These are phyloP conservation scores for Fregata magnificens DNA, from an alignment of 2,113 vertebrate species.

Conservation along the genomic window DNA sequence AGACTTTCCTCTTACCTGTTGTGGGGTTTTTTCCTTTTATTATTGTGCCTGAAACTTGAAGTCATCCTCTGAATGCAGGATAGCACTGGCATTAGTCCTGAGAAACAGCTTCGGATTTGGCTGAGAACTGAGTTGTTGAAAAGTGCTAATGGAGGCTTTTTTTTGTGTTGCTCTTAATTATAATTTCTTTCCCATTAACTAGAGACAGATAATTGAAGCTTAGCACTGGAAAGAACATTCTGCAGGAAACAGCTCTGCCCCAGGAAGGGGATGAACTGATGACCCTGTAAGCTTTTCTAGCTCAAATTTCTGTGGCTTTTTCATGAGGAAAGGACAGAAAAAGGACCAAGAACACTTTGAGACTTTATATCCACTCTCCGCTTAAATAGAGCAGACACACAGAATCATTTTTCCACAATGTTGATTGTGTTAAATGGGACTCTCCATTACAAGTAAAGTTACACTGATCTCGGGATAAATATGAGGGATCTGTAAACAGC, in stretches of 20 bases:
- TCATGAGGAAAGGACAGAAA: neutral
- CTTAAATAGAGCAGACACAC: neutral
- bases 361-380: neutral
- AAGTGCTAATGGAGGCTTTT: constrained; percentile 30
- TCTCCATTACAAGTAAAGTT: constrained; percentile 14
- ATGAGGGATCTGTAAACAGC: neutral
- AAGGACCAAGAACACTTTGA: neutral
- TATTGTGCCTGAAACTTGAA: constrained; percentile 16
- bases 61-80: constrained; percentile 11
- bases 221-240: constrained; percentile 30
- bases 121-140: neutral
- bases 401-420: neutral
- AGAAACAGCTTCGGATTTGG: constrained; percentile 35
- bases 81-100: constrained; percentile 9
- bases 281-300: constrained; percentile 17
- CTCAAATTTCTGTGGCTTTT: constrained; percentile 46
- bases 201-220: constrained; percentile 44
- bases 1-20: neutral
- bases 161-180: constrained; percentile 54
- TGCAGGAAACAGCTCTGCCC: constrained; percentile 8
- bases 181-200: constrained; percentile 59
- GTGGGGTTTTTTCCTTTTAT: neutral
- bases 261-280: constrained; percentile 4
- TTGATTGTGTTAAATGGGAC: neutral
- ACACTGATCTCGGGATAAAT: neutral